Percentiles rank a stretch among this genome's conserved stretches.
Conservation (phyloP, 2,113 vertebrate genomes). For the Willisornis vidua region DNA sequence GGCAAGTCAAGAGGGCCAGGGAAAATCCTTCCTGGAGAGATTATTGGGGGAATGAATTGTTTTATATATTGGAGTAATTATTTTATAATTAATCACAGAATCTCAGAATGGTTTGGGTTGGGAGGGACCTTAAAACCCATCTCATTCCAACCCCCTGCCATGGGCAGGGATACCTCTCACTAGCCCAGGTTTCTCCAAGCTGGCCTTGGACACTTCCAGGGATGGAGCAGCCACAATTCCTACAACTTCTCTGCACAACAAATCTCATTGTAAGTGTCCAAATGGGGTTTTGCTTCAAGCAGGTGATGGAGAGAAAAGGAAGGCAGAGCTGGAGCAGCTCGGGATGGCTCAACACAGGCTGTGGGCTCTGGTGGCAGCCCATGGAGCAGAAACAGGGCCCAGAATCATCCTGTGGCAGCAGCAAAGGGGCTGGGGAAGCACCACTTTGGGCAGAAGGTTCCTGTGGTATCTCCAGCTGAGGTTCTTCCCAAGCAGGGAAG, state of each 20-base stretch:
- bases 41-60: background rate
- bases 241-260: background rate
- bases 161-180: background rate
- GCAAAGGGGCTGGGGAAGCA: background rate
- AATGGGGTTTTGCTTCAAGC: background rate
- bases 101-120: background rate
- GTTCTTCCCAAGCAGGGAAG: background rate
- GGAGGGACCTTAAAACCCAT: background rate
- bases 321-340: background rate
- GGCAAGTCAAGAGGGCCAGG: fast-evolving
- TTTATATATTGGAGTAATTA: background rate
- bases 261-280: background rate
- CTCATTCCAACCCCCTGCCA: fast-evolving
- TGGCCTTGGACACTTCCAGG: background rate
- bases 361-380: too few relatives aligned
- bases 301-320: background rate
- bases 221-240: background rate
- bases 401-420: background rate
- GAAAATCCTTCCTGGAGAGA: background rate
- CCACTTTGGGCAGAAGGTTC: background rate
- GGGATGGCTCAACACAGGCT: too few relatives aligned
- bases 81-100: background rate
- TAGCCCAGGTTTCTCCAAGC: background rate
- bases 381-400: background rate
- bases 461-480: background rate